phyloP scores from a whole-genome alignment of 1,140 invertebrate species.

The Euura lappo region DNA sequence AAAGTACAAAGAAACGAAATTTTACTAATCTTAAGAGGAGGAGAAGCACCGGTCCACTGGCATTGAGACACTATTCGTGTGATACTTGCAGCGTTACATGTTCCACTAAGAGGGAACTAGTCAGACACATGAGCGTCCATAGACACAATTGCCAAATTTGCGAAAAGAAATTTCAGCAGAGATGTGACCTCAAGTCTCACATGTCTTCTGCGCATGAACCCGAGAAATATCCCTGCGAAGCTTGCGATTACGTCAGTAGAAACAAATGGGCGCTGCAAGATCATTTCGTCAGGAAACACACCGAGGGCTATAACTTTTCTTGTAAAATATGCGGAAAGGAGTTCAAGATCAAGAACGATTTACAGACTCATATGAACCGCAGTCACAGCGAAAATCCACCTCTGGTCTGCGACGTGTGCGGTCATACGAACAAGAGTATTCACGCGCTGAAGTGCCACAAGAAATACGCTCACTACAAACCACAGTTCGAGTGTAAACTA shows the following conservation, averaged over 20 bases:
- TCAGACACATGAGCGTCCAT: conserved; percentile 9
- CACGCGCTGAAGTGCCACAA: conserved; percentile 10
- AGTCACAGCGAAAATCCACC: conserved; percentile 66
- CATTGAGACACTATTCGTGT: neutral
- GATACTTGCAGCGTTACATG: conserved; percentile 6
- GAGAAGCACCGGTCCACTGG: too few relatives aligned
- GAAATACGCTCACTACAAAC: conserved; percentile 10
- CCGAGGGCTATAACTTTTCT: neutral
- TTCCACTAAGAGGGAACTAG: conserved; percentile 6
- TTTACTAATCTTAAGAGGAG: too few relatives aligned
- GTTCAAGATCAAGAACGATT: conserved; percentile 26
- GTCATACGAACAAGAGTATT: conserved; percentile 59
- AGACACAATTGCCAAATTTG: conserved; percentile 9
- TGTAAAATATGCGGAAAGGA: conserved; percentile 34
- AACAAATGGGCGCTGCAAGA: conserved; percentile 9
- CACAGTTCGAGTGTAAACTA: conserved; percentile 7
- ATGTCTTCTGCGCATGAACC: conserved; percentile 5
- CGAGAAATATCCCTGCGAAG: conserved; percentile 22
- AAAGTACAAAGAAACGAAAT: too few relatives aligned
- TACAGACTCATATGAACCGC: conserved; percentile 41
- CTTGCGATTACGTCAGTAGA: conserved; percentile 22
- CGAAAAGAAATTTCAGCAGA: conserved; percentile 9
- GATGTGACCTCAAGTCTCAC: neutral
- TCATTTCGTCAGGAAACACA: conserved; percentile 9
- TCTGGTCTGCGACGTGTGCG: conserved; percentile 72